Conservation (phyloP, 2,797 vertebrate species). For the Heterohyrax brucei region DNA sequence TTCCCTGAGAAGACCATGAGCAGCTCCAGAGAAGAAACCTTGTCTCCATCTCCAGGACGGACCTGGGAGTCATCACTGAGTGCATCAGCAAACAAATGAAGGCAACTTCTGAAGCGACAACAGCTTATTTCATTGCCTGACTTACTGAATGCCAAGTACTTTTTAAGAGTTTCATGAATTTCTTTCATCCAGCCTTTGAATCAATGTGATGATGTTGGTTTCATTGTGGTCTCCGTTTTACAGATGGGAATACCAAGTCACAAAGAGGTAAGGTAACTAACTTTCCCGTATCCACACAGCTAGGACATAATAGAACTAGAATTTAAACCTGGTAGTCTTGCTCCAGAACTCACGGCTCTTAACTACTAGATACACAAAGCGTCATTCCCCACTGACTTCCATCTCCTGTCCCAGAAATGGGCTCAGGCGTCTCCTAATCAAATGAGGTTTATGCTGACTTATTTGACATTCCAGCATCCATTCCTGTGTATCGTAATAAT, state of each 20-base stretch:
- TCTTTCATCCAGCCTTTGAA: background rate
- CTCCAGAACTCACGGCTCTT: background rate
- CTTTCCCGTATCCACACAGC: background rate
- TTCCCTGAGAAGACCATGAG: background rate
- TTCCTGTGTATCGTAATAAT: background rate
- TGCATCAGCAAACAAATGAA: no score
- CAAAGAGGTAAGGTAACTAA: background rate
- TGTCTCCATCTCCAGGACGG: background rate
- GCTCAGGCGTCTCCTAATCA: background rate
- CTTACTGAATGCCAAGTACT: background rate
- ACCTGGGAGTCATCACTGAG: background rate
- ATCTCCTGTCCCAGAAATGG: rapidly evolving
- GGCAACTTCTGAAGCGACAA: background rate
- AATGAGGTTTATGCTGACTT: background rate
- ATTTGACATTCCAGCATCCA: background rate
- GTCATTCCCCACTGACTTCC: background rate
- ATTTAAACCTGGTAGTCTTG: background rate
- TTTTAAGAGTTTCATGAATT: background rate
- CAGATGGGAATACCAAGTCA: background rate
- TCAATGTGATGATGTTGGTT: background rate
- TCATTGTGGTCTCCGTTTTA: background rate
- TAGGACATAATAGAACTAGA: background rate
- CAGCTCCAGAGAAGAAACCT: background rate
- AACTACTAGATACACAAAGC: rapidly evolving
- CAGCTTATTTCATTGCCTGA: rapidly evolving